Evolutionary conservation across 1,140 invertebrate genomes (phyloP).

Genomic region (Trichonephila inaurata): DNA sequence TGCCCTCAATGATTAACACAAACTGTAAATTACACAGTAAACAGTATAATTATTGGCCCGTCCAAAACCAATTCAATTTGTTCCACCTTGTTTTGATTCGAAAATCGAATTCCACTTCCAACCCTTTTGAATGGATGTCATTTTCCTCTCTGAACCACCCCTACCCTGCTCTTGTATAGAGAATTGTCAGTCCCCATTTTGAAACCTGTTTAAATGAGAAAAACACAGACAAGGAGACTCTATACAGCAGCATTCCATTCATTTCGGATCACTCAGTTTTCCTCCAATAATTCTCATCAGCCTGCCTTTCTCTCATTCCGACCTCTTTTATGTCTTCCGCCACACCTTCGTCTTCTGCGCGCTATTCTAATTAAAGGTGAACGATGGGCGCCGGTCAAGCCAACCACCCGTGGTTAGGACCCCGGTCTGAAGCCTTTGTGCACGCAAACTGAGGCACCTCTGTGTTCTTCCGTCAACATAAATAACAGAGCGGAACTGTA

Average conservation of each 20-base stretch:
- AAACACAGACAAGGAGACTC: not conserved
- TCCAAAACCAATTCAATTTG: too few species aligned
- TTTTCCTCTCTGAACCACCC: not conserved
- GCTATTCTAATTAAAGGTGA: constrained; percentile 46
- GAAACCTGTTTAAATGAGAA: not conserved
- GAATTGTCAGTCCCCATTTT: not conserved
- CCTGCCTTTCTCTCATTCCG: not conserved
- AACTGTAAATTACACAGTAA: too few species aligned
- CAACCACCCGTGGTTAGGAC: not conserved
- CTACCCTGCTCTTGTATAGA: not conserved
- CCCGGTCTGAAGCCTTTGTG: not conserved
- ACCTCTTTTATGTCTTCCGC: constrained; percentile 48
- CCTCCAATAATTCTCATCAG: constrained; percentile 3
- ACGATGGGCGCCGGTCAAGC: constrained; percentile 24
- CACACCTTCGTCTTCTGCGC: constrained; percentile 35
- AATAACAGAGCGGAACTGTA: not conserved
- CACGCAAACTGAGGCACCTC: not conserved
- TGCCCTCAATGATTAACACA: too few species aligned
- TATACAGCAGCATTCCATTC: not conserved
- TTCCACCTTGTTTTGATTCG: too few species aligned
- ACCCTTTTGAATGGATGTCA: not conserved
- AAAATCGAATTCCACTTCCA: not conserved
- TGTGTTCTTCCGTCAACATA: not conserved
- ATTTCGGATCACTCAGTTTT: constrained; percentile 17
- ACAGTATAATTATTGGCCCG: too few species aligned